Evolutionary conservation across 2,113 vertebrate species (phyloP).

Genomic region (Peromyscus leucopus): DNA sequence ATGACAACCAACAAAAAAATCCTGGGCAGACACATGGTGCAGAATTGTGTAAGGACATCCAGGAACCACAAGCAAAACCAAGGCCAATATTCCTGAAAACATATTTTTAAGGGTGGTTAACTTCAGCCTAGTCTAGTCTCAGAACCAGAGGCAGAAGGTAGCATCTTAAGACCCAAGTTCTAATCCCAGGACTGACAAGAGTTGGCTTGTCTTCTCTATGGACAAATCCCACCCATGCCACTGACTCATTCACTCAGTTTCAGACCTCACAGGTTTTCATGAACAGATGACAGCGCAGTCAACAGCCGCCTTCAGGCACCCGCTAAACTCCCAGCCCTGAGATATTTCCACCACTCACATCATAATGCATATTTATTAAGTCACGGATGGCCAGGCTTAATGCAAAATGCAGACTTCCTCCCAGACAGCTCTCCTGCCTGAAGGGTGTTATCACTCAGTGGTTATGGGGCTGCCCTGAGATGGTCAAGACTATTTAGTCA

Average conservation of each 20-base stretch:
- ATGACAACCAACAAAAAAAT: neutral
- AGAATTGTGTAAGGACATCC: neutral
- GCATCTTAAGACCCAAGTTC: neutral
- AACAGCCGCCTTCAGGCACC: neutral
- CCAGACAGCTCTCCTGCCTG: neutral
- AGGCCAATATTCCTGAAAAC: neutral
- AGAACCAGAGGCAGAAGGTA: neutral
- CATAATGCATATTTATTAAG: neutral
- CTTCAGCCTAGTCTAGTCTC: neutral
- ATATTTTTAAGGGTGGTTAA: neutral
- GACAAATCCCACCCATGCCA: neutral
- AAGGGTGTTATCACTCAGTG: neutral
- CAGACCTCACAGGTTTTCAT: neutral
- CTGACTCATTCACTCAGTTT: neutral
- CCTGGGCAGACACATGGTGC: accelerated
- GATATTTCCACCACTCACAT: neutral
- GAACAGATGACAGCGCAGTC: neutral
- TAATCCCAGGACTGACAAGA: neutral
- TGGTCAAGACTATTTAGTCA: neutral
- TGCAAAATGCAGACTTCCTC: neutral
- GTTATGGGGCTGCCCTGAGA: neutral
- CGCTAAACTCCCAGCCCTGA: neutral
- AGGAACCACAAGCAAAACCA: neutral
- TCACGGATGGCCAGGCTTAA: neutral
- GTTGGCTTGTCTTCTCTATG: neutral